Evolutionary conservation across 30 jellyfish, hydroid and myxozoan species (phyloP).

Genomic region (Chrysaora quinquecirrha): DNA sequence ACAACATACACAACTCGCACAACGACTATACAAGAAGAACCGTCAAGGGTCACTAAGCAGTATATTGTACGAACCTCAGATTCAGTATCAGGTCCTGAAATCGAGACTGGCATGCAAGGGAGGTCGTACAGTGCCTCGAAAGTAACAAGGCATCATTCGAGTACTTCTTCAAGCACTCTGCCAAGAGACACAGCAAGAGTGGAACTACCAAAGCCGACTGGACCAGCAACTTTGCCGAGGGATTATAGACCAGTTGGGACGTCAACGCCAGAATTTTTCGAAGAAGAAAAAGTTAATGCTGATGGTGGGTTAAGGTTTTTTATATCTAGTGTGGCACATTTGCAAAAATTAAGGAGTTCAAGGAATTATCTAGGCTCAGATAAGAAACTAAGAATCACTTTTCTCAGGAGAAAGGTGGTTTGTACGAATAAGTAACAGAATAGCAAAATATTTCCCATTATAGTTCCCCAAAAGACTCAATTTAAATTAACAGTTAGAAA

Average conservation of each 20-base stretch:
- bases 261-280: conserved; percentile 74
- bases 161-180: conserved; percentile 65
- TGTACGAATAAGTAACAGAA: no score
- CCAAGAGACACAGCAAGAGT: conserved; percentile 70
- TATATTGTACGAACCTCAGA: conserved; percentile 58
- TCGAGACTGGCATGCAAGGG: conserved; percentile 9
- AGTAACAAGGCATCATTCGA: conserved; percentile 35
- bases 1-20: conserved; percentile 86
- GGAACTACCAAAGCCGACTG: conserved; percentile 62
- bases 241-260: conserved; percentile 64
- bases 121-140: conserved; percentile 34
- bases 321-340: no score
- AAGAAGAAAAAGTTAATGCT: conserved; percentile 66
- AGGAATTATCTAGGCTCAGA: no score
- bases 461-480: no score
- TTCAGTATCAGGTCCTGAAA: conserved; percentile 35
- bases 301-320: conserved; percentile 61
- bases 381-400: no score
- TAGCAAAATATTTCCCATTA: no score
- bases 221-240: conserved; percentile 77
- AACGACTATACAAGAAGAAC: conserved; percentile 81
- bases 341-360: no score
- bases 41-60: conserved; percentile 63
- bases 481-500: no score
- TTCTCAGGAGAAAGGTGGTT: no score